Percentiles rank a stretch among this genome's conserved stretches.
These are phyloP conservation scores for Cryptus armator DNA, from an alignment of 2,888 invertebrate species.

Conservation along the genomic window DNA sequence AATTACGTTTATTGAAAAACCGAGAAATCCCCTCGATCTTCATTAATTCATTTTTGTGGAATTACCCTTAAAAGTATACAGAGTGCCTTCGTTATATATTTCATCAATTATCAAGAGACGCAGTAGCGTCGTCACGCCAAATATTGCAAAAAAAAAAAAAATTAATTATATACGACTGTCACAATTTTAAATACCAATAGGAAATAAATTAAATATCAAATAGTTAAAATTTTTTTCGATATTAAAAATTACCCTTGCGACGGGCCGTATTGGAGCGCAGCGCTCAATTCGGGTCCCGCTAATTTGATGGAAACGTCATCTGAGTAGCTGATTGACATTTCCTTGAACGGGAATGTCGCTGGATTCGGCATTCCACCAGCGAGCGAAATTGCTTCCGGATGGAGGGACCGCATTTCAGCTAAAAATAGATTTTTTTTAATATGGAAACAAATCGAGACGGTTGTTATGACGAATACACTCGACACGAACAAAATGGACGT, in stretches of 20 bases:
- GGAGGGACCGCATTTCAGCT: slow-evolving; percentile 85
- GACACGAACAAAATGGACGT: not conserved
- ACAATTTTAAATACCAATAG: no score
- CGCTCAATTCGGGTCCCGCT: slow-evolving; percentile 87
- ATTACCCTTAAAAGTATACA: no score
- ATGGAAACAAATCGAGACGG: not conserved
- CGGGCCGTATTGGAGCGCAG: slow-evolving; percentile 91
- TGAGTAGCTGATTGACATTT: slow-evolving; percentile 87
- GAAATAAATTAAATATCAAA: not conserved
- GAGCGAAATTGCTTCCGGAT: slow-evolving; percentile 86
- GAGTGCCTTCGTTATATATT: no score
- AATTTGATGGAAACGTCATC: slow-evolving; percentile 86
- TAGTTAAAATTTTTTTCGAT: not conserved
- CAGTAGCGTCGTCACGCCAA: no score
- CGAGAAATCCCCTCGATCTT: no score
- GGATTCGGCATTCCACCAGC: slow-evolving; percentile 91
- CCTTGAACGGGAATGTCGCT: slow-evolving; percentile 89
- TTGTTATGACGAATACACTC: not conserved
- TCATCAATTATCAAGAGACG: no score
- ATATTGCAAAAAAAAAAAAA: no score
- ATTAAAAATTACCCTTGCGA: slow-evolving; percentile 88
- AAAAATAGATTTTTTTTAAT: slow-evolving; percentile 45
- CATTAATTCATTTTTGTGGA: no score
- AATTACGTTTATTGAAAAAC: no score
- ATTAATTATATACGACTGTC: no score